Conservation (phyloP, 2,888 invertebrate species). For the Agrochola lychnidis region DNA sequence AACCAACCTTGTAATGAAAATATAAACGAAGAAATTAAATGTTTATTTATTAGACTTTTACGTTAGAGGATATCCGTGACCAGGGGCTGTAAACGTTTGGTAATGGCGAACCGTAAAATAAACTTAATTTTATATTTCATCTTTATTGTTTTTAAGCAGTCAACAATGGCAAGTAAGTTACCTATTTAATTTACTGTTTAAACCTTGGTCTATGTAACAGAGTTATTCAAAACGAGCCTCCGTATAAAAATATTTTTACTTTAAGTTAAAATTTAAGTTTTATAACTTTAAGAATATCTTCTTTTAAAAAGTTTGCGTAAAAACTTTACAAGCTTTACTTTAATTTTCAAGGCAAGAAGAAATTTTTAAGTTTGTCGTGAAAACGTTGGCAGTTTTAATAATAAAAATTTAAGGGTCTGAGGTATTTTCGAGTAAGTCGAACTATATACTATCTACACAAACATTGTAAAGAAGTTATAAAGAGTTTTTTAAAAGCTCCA, state of each 20-base stretch:
- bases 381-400: background rate
- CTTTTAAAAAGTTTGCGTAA: background rate
- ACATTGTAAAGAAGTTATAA: conserved; percentile 3
- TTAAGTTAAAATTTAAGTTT: background rate
- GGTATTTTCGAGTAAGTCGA: background rate
- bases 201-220: background rate
- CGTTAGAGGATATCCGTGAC: conserved; percentile 41
- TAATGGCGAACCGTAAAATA: conserved; percentile 46
- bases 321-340: background rate
- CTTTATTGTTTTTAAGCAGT: conserved; percentile 53
- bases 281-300: background rate
- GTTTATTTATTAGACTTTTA: conserved; percentile 55
- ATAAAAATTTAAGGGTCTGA: background rate
- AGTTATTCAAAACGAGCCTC: background rate
- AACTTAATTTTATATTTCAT: conserved; percentile 48
- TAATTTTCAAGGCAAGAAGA: background rate
- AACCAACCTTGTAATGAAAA: conserved; percentile 17
- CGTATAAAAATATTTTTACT: background rate
- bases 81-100: conserved; percentile 49
- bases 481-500: background rate
- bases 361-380: background rate
- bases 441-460: conserved; percentile 8
- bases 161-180: conserved; percentile 32
- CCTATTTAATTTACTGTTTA: conserved; percentile 24
- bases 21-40: conserved; percentile 40